Evolutionary conservation across 2,888 invertebrate species (phyloP), one percentile per base, ranked within the genome.

Genomic region (Mesoligia furuncula): DNA sequence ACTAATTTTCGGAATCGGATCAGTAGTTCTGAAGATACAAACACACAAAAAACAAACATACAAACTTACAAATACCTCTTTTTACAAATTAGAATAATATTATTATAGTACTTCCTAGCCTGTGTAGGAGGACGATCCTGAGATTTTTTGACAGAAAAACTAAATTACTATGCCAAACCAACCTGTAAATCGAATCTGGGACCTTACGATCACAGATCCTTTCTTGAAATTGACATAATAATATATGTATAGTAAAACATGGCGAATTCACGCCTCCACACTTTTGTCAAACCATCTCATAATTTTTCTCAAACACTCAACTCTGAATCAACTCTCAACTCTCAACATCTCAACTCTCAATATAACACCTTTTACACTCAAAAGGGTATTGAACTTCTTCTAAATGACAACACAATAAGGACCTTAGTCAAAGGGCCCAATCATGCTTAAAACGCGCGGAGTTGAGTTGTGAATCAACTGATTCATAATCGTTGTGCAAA

Each of bases 401-500:
- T 57, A 68, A 76, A 65, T 36, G 3, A 1, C 57, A 48, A 65
- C 81, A 74, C 13, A 79, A 66, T 13, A 24, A 5, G 7, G 6
- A 42, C 59, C 48, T 31, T 73, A 45, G 85, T 76, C 59, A 62
- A 70, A 69, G 20, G 64, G 61, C 27, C 20, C 15, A 83, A 8
- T 71, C 81, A 85, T 81, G n/a, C 20, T n/a, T 0, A 1, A 81
- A 71, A 67, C 64, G 1, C 45, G 77, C 62, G 7, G 54, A 48
- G n/a, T 75, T 64, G 15, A 39, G 51, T 48, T 45, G 9, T 62
- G 64, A 64, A 51, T 70, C 64, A 79, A 31, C 42, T 82, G 75
- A 79, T 76, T 79, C 64, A 85, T 76, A 72, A 80, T 59, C 81
- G 48, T 75, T 74, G 82, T 61, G 62, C 42, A 75, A 70, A 39